Evolutionary conservation across 1,140 invertebrate genomes (phyloP).

Genomic region (Drosophila saltans): DNA sequence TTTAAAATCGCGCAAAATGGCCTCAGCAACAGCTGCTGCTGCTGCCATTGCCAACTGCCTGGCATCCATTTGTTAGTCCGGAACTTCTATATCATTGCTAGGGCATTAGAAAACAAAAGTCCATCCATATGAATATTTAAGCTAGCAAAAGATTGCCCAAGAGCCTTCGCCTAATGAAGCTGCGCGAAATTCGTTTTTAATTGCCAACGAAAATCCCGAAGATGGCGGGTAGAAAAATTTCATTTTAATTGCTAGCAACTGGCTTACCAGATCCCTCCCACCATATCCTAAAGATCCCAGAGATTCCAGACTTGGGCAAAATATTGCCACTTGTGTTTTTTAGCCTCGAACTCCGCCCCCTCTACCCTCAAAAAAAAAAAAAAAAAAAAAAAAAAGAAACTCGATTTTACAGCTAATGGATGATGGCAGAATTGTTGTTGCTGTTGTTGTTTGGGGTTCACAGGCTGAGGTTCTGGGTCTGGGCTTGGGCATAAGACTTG

Average conservation of each 20-base stretch:
- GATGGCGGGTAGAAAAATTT: conserved; percentile 75
- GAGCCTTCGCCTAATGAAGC: conserved; percentile 65
- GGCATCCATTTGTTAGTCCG: conserved; percentile 30
- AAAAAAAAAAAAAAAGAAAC: conserved; percentile 48
- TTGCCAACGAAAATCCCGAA: conserved; percentile 72
- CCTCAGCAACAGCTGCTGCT: conserved; percentile 62
- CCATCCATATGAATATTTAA: conserved; percentile 75
- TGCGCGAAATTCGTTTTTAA: conserved; percentile 80
- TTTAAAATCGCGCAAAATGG: conserved; percentile 66
- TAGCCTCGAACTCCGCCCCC: conserved; percentile 40
- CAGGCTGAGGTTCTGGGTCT: conserved; percentile 25
- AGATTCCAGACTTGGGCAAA: conserved; percentile 33
- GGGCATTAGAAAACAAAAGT: conserved; percentile 16
- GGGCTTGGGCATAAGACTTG: background rate
- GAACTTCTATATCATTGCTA: conserved; percentile 40
- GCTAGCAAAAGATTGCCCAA: conserved; percentile 36
- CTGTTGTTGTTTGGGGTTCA: conserved; percentile 17
- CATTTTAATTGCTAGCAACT: conserved; percentile 66
- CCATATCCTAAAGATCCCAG: conserved; percentile 22
- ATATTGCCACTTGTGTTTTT: conserved; percentile 77
- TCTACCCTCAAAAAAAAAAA: too few species aligned
- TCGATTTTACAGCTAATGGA: conserved; percentile 79
- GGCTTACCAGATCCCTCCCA: background rate
- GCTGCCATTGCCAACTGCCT: background rate
- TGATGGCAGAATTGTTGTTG: conserved; percentile 64